Evolutionary conservation across 2,888 invertebrate species (phyloP), one percentile per base, ranked within the genome.

Genomic region (Parelbella ahira): DNA sequence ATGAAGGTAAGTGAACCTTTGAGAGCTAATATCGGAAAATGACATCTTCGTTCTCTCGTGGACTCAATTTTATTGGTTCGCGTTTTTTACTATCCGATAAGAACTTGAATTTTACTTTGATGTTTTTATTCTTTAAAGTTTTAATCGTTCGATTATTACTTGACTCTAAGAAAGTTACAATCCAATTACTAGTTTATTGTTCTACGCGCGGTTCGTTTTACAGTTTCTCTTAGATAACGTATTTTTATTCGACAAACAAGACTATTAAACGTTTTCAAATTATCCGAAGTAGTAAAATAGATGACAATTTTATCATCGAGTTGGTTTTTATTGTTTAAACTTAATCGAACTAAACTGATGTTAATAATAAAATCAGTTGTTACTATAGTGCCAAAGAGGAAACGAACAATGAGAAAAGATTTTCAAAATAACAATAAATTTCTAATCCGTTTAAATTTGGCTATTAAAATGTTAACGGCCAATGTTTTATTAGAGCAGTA

Each of bases 1-100:
- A 51, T 48, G 37, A 54, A 53, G 61, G 62, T 66, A 54, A 63
- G 51, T 64, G 64, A 65, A 69, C 67, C 62, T 54, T 54, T 58
- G 54, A 55, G 57, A 55, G 30, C 28, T 37, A 34, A 37, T 41
- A 37, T 42, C 21, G 28, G 29, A 43, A 37, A 43, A 30, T 43
- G 37, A 43, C 43, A 20, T 43, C 43, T 42, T 42, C 34, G 29
- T 42, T 42, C 13, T 23, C 42, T 34, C 15, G 13, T 34, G 11
- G 7, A 33, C 28, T 12, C 9, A 23, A 28, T 36, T 15, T 15
- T 27, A 34, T 42, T 29, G 34, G 42, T 28, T 42, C 36, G 42
- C 21, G n/a, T 28, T 42, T 42, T 41, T 41, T 36, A 42, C 36
- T 34, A 13, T 21, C 11, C 34, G 42, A 42, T 42, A 42, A 42